phyloP scores from a whole-genome alignment of 92 coral and sea anemone genomes.

The Porites cylindrica region DNA sequence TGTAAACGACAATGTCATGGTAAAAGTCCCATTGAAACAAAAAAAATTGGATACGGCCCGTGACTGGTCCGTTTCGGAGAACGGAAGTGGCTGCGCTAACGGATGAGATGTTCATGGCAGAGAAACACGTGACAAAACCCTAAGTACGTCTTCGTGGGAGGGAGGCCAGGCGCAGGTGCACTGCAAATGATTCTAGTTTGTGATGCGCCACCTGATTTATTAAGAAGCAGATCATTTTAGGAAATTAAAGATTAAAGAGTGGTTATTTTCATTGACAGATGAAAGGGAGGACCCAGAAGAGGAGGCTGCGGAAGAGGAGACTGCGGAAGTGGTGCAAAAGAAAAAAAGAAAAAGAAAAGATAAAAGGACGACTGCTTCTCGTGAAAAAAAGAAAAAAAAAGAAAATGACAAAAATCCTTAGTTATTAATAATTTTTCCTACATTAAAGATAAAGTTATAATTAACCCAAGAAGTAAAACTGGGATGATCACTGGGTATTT shows the following conservation, averaged over 20 bases:
- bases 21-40: not conserved
- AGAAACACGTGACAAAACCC: too few species aligned
- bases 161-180: constrained; percentile 10
- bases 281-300: too few species aligned
- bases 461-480: too few species aligned
- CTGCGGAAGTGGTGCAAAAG: too few species aligned
- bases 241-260: not conserved
- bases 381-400: not conserved
- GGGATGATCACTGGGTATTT: not conserved
- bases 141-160: not conserved
- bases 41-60: not conserved
- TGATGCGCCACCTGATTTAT: constrained; percentile 6
- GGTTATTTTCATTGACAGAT: not conserved
- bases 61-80: not conserved
- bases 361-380: too few species aligned
- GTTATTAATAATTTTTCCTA: not conserved
- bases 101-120: too few species aligned
- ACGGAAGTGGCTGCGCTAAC: not conserved
- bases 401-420: not conserved
- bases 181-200: not conserved
- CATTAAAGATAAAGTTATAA: too few species aligned
- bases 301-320: too few species aligned
- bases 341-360: too few species aligned
- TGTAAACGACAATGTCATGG: constrained; percentile 2
- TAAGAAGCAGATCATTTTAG: not conserved